Evolutionary conservation across 2,888 invertebrate species (phyloP), one percentile per base, ranked within the genome.

Genomic region (Hyalella azteca): DNA sequence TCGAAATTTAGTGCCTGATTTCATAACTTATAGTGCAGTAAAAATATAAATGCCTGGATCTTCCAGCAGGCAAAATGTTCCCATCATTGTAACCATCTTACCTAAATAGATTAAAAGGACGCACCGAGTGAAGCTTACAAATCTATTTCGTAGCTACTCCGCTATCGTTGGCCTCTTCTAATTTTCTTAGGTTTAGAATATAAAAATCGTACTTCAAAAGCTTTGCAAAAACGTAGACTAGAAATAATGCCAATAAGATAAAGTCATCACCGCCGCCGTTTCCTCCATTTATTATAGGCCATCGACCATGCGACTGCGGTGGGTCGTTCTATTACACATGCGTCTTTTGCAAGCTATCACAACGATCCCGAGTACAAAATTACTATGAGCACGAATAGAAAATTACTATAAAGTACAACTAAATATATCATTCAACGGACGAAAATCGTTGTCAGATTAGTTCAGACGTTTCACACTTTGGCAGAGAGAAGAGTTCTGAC

Each of bases 131-230:
- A n/a, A 54, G 54, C 29, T 54, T 13, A 13, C 26, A 29, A 26
- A 54, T 54, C 26, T 54, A 54, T 19, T 29, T 29, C 19, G 66
- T 36, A 36, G 36, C 66, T 66, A 36, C 32, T 36, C 39, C 32
- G 19, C 66, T 66, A 66, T 36, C 29, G 29, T 19, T 66, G 66
- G 66, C 29, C 66, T 66, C 9, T 36, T 36, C 66, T 66, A 66
- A 36, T 29, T 36, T 36, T 29, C 66, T 66, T 66, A 66, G 19
- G 19, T 66, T 54, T 66, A 66, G 32, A 66, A 66, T 66, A 66
- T 66, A 66, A 66, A 66, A 66, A 66, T 66, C 66, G 66, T 66
- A 66, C 66, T 36, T 66, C 36, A 19, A 36, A 66, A 66, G n/a
- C 54, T 32, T 19, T 36, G 66, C 36, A 66, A 66, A 36, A 66